Evolutionary conservation across 2,888 invertebrate species (phyloP).

Genomic region (Galerucella pusilla): DNA sequence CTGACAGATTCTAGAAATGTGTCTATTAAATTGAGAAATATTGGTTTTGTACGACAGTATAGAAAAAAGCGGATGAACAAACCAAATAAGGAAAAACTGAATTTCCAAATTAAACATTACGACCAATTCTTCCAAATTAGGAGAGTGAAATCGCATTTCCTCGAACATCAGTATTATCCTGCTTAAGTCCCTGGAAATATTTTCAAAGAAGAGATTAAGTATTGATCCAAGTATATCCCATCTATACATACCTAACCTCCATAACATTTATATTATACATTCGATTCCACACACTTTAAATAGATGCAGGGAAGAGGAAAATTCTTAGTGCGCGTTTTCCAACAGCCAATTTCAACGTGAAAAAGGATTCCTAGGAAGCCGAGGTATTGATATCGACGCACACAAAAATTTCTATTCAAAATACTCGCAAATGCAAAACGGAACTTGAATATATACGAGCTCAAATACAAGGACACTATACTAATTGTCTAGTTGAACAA

Average conservation of each 20-base stretch:
- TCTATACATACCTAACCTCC: slow-evolving; percentile 26
- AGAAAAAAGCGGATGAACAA: too few species aligned
- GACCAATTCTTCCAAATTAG: too few species aligned
- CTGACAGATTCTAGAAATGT: too few species aligned
- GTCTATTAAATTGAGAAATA: too few species aligned
- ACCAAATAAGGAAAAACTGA: too few species aligned
- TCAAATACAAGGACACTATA: not conserved
- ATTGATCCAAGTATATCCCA: slow-evolving; percentile 18
- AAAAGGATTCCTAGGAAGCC: slow-evolving; percentile 28
- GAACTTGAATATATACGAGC: slow-evolving; percentile 7
- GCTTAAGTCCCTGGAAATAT: not conserved
- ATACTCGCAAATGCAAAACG: slow-evolving; percentile 11
- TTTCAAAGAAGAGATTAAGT: slow-evolving; percentile 31
- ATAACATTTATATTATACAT: slow-evolving; percentile 34
- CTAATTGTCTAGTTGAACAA: not conserved
- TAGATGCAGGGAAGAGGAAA: slow-evolving; percentile 34
- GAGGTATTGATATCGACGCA: slow-evolving; percentile 26
- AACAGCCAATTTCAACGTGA: slow-evolving; percentile 34
- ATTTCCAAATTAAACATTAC: too few species aligned
- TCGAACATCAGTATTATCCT: too few species aligned
- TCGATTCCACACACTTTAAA: slow-evolving; percentile 35
- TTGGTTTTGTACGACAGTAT: too few species aligned
- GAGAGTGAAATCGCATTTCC: too few species aligned
- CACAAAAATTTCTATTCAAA: slow-evolving; percentile 21
- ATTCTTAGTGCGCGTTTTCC: slow-evolving; percentile 28